Evolutionary conservation across 1,140 invertebrate genomes (phyloP).

Genomic region (Drusus annulatus): DNA sequence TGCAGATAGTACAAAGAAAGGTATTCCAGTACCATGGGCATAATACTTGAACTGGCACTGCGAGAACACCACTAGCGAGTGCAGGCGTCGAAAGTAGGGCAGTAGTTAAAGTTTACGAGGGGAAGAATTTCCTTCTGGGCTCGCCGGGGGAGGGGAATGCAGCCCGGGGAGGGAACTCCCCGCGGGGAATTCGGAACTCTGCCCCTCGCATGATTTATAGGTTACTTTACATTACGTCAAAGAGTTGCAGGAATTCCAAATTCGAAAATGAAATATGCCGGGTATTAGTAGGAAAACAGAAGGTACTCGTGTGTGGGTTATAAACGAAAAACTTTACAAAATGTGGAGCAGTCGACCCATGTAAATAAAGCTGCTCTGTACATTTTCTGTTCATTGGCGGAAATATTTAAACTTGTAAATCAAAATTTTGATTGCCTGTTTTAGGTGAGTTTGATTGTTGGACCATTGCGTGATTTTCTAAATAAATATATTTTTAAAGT

Average conservation of each 20-base stretch:
- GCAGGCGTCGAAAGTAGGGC: constrained; percentile 12
- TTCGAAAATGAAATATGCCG: not conserved
- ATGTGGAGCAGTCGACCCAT: not conserved
- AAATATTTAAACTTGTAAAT: too few species aligned
- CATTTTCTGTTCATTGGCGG: too few species aligned
- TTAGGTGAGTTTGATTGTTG: too few species aligned
- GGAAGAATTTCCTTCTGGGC: constrained; percentile 12
- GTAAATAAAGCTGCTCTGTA: not conserved
- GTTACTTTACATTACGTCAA: constrained; percentile 1
- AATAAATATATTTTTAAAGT: too few species aligned
- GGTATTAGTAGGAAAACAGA: too few species aligned
- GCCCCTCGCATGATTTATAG: not conserved
- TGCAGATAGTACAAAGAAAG: not conserved
- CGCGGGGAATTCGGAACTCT: not conserved
- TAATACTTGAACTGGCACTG: too few species aligned
- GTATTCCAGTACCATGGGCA: not conserved
- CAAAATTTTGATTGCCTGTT: too few species aligned
- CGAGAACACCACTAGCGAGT: not conserved
- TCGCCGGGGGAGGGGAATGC: not conserved
- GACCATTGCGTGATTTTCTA: too few species aligned
- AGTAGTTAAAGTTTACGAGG: constrained; percentile 34
- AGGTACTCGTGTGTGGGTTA: too few species aligned
- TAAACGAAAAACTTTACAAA: not conserved
- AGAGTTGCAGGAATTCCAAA: not conserved
- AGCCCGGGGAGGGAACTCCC: not conserved